These are phyloP conservation scores for Apotomis betuletana DNA, from an alignment of 2,888 invertebrate genomes.

Conservation along the genomic window DNA sequence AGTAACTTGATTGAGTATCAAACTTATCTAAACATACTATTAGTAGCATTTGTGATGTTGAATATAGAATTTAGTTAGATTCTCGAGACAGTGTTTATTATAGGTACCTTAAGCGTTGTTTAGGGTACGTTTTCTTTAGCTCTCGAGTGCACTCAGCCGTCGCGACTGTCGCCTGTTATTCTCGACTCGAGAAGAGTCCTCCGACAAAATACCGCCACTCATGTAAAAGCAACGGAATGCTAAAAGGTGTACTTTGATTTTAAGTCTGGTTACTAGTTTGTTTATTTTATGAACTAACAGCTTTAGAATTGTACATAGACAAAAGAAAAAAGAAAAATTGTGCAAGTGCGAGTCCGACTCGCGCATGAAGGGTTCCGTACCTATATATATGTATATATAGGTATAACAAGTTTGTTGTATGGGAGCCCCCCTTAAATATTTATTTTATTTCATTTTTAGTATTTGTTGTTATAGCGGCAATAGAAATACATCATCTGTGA, in stretches of 20 bases:
- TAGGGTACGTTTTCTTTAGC: constrained; percentile 14
- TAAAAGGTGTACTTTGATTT: constrained; percentile 4
- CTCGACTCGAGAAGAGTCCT: constrained; percentile 24
- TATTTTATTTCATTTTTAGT: no score
- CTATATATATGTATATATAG: no score
- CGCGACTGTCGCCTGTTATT: constrained; percentile 22
- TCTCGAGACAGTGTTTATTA: neutral
- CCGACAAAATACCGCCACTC: constrained; percentile 21
- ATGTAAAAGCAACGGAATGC: constrained; percentile 16
- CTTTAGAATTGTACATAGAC: no score
- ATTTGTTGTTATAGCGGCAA: no score
- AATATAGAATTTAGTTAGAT: neutral
- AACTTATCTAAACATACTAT: no score
- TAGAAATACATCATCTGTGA: no score
- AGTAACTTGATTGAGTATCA: no score
- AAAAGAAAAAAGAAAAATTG: no score
- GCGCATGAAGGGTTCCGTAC: no score
- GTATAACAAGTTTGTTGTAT: no score
- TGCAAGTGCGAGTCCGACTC: no score
- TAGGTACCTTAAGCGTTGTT: constrained; percentile 18
- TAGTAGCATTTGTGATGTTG: neutral
- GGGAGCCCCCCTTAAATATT: no score
- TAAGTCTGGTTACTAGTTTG: neutral
- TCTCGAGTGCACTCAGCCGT: constrained; percentile 11
- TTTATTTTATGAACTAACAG: neutral